A percentile compares a stretch with the other conserved stretches of the same genome.
These are phyloP conservation scores for Resseliella maxima DNA, from an alignment of 2,888 invertebrate genomes.

Conservation along the genomic window DNA sequence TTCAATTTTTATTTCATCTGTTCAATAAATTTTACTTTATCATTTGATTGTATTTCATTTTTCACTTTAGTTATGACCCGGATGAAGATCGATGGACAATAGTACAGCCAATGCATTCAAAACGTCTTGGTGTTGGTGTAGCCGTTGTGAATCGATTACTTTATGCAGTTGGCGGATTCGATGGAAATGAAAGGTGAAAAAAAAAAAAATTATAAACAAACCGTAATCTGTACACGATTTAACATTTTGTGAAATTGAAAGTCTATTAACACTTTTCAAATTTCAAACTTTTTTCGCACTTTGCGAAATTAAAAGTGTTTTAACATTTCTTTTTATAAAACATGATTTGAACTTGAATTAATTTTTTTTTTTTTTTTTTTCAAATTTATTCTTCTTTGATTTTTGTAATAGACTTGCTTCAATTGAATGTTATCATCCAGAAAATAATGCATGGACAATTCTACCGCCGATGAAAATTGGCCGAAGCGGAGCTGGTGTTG, in stretches of 20 bases:
- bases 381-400: neutral
- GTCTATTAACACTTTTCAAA: too few species aligned
- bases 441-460: slow-evolving; percentile 88
- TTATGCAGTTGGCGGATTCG: slow-evolving; percentile 90
- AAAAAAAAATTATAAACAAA: too few species aligned
- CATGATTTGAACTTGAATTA: neutral
- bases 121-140: slow-evolving; percentile 84
- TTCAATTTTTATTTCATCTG: too few species aligned
- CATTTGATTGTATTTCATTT: slow-evolving; percentile 52
- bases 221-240: too few species aligned
- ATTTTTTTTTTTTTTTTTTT: neutral
- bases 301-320: too few species aligned
- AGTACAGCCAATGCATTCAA: slow-evolving; percentile 79
- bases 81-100: slow-evolving; percentile 84
- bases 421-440: slow-evolving; percentile 93
- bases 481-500: slow-evolving; percentile 80
- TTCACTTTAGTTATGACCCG: slow-evolving; percentile 85
- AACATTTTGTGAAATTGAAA: too few species aligned
- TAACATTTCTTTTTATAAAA: too few species aligned
- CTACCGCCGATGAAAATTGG: slow-evolving; percentile 81
- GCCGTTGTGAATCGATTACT: slow-evolving; percentile 81
- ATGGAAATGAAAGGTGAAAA: slow-evolving; percentile 75
- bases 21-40: too few species aligned
- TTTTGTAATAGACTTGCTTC: slow-evolving; percentile 73
- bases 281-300: too few species aligned